Base-by-base conservation (phyloP, 2,113 vertebrate species). In the Neoarius graeffei region DNA sequence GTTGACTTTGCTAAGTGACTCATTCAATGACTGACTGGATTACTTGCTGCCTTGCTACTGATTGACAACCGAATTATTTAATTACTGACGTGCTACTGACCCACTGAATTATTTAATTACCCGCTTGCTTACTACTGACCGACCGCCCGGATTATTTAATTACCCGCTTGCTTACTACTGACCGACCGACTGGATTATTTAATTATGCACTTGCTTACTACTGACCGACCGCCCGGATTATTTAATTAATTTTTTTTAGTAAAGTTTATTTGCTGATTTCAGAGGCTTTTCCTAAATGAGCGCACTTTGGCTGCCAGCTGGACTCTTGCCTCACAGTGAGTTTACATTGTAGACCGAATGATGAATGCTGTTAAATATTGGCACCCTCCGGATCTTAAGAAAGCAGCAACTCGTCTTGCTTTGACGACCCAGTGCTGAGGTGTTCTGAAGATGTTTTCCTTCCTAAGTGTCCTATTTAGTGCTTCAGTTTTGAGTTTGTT, bases 241-340 rank as follows among this genome's bases (percentile, higher is more conserved):
- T n/a, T n/a, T n/a, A n/a, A n/a, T 1, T 25, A 1, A 1, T 25
- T 6, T 0, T 2, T 1, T 1, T 1, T 1, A 20, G 9, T 2
- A 1, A 0, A 50, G 7, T 48, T 74, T 71, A 8, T 54, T 77
- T 52, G 48, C 48, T 25, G 13, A 11, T 52, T 77, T 77, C 3
- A n/a, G 20, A 50, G 74, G 14, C 20, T 52, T 54, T 77, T 77
- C 20, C 48, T 77, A 6, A 54, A 6, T 25, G 74, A 14, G 50
- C 74, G 8, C 48, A n/a, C 35, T 77, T 77, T 0, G 8, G 20
- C 5, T 25, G 4, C 11, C 9, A 7, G 5, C 42, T 25, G 74
- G 48, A 15, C 20, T 7, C 5, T 15, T 11, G 3, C 42, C 74
- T 77, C 20, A 11, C 74, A 13, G 74, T 19, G 7, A 7, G 30